Evolutionary conservation across 30 jellyfish, hydroid and myxozoan genomes (phyloP).

Genomic region (Sanderia malayensis): DNA sequence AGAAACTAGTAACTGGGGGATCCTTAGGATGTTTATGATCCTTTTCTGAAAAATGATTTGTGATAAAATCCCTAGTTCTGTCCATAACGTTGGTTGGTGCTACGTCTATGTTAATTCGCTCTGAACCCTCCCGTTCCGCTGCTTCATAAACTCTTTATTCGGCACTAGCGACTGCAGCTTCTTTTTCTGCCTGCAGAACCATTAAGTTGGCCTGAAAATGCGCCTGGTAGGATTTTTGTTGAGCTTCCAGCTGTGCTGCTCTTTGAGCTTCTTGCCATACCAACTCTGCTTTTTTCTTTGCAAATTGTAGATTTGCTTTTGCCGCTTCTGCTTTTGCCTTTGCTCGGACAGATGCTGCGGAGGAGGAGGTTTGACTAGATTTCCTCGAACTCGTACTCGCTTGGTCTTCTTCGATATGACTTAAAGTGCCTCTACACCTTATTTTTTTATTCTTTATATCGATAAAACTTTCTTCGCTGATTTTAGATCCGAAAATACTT

Average conservation of each 20-base stretch:
- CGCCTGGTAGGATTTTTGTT: too few relatives aligned
- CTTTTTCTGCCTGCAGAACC: slow-evolving; percentile 27
- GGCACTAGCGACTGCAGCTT: slow-evolving; percentile 19
- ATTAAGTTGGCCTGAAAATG: too few relatives aligned
- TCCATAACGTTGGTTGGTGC: not conserved
- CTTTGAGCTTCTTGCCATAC: not conserved
- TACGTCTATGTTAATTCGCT: slow-evolving; percentile 5
- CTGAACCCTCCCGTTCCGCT: slow-evolving; percentile 10
- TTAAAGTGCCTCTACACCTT: too few relatives aligned
- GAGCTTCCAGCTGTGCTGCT: slow-evolving; percentile 12
- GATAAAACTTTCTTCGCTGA: too few relatives aligned
- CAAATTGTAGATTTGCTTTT: slow-evolving; percentile 4
- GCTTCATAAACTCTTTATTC: slow-evolving; percentile 10
- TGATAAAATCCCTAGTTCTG: slow-evolving; percentile 3
- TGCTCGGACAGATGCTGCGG: slow-evolving; percentile 19
- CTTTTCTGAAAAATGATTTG: not conserved
- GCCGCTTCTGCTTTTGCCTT: slow-evolving; percentile 16
- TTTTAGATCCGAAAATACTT: too few relatives aligned
- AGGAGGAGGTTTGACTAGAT: too few relatives aligned
- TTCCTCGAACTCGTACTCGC: too few relatives aligned
- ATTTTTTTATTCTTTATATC: too few relatives aligned
- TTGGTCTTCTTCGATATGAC: too few relatives aligned
- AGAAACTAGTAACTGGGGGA: too few relatives aligned
- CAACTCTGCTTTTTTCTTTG: slow-evolving; percentile 4
- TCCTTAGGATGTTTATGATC: too few relatives aligned